Evolutionary conservation across 2,888 invertebrate genomes (phyloP).

Genomic region (Phania funesta): DNA sequence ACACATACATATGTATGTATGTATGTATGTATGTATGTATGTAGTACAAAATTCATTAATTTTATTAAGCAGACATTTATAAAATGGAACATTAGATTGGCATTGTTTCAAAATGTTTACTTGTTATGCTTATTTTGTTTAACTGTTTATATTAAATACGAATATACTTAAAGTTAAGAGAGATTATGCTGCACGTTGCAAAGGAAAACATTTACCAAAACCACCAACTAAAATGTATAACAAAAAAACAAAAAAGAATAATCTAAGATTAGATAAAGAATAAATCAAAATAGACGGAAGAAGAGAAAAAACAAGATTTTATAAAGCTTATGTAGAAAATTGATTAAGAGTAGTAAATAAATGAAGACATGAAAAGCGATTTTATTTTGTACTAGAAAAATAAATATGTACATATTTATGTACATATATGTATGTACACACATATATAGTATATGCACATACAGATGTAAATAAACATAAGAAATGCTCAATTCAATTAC

Average conservation of each 20-base stretch:
- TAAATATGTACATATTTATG: too few species aligned
- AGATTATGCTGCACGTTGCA: conserved; percentile 66
- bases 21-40: background rate
- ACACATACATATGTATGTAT: conserved; percentile 9
- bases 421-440: too few species aligned
- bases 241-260: conserved; percentile 70
- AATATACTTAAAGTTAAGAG: conserved; percentile 61
- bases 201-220: conserved; percentile 77
- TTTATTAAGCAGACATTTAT: conserved; percentile 56
- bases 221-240: conserved; percentile 77
- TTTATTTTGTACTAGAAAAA: conserved; percentile 47
- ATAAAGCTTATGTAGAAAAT: conserved; percentile 58
- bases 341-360: conserved; percentile 41
- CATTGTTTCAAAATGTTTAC: conserved; percentile 67
- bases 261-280: conserved; percentile 78
- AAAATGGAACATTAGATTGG: conserved; percentile 56
- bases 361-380: conserved; percentile 42
- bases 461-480: too few species aligned
- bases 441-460: too few species aligned
- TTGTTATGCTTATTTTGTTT: conserved; percentile 69
- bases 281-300: conserved; percentile 70
- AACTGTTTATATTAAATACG: conserved; percentile 55
- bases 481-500: background rate
- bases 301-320: conserved; percentile 68
- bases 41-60: conserved; percentile 36